A percentile compares a stretch with the other conserved stretches of the same genome.
phyloP scores from a whole-genome alignment of 2,113 vertebrate genomes.

The Aythya baeri region DNA sequence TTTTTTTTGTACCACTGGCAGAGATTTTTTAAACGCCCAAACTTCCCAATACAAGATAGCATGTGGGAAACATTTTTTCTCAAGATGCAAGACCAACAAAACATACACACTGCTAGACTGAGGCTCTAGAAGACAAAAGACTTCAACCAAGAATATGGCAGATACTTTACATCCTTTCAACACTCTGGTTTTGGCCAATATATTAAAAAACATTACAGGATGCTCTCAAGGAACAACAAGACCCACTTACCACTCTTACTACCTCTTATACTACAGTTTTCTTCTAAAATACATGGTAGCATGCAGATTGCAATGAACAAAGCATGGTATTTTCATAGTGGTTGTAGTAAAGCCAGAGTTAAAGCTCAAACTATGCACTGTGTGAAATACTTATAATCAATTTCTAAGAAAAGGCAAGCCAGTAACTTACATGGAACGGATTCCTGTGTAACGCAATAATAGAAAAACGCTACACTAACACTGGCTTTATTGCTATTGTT shows the following conservation, averaged over 20 bases:
- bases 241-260: not conserved
- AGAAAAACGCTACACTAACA: not conserved
- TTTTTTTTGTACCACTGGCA: not conserved
- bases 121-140: not conserved
- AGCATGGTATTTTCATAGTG: not conserved
- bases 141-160: not conserved
- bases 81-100: not conserved
- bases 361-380: not conserved
- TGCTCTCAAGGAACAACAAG: not conserved
- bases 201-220: not conserved
- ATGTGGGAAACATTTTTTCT: not conserved
- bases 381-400: not conserved
- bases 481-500: not conserved
- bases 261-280: not conserved
- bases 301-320: not conserved
- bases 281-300: not conserved
- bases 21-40: not conserved
- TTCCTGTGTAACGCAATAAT: not conserved
- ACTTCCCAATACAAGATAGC: not conserved
- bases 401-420: not conserved
- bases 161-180: not conserved
- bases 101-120: not conserved
- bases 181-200: not conserved
- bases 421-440: not conserved
- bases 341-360: not conserved